Base-by-base conservation (phyloP, 2,113 vertebrate genomes). In the Cyprinodon variegatus region DNA sequence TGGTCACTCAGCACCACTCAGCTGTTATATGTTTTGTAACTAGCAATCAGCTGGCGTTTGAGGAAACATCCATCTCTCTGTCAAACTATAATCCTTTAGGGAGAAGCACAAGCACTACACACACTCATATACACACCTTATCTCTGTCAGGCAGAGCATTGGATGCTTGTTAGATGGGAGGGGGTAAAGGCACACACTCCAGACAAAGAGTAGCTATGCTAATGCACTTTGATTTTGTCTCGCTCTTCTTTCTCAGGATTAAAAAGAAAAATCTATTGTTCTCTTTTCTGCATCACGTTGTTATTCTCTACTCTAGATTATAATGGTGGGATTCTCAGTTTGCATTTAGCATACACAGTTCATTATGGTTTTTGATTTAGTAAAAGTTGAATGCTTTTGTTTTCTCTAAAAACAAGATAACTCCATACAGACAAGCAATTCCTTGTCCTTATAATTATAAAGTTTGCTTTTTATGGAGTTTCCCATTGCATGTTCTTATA, bases 121-220 rank as follows among this genome's bases (percentile, higher is more conserved):
- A 75, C 50, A 82, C 74, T 69, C 74, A 76, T 77, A 78, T 68
- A 82, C 81, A 83, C 72, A 69, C 78, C 76, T 90, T 91, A 91
- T 93, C 91, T 93, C 89, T 84, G 77, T 84, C 88, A 88, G 78
- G 83, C 90, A 94, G 90, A 93, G 88, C 84, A 89, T 85, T 87
- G 90, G 90, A 83, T 86, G 69, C 89, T 93, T 90, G 91, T 93
- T 94, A 94, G 88, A 91, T 87, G 72, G 88, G 81, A 83, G 86
- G 91, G 91, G 87, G 88, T 89, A 92, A 91, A 90, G 83, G 86
- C 84, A 85, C 83, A 88, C 76, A 83, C 88, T 80, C 84, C 77
- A 90, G 88, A 93, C 89, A 93, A 90, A 90, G 84, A 91, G 88
- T 83, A 84, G 87, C 89, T 90, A 92, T 93, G 92, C 90, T 94